Conservation (phyloP, 1,140 invertebrate species). For the Pachypeltis micranthus region DNA sequence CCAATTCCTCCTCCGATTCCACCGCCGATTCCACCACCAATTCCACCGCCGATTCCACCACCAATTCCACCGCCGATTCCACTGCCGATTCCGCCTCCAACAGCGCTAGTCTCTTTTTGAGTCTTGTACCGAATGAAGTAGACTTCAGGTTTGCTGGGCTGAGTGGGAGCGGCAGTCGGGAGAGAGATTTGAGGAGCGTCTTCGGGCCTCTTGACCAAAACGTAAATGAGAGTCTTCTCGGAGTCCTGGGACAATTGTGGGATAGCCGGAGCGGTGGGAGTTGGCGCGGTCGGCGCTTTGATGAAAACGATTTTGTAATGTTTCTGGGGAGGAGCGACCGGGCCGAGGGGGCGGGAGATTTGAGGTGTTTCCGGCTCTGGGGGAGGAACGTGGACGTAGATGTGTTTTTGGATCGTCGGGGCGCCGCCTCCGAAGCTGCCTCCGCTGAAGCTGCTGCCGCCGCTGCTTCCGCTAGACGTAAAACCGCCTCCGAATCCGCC, state of each 20-base stretch:
- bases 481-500: constrained; percentile 28
- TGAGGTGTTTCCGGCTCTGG: constrained; percentile 50
- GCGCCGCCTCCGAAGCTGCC: constrained; percentile 32
- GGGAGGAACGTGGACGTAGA: constrained; percentile 68
- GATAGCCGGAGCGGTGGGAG: constrained; percentile 56
- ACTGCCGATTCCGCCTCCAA: constrained; percentile 31
- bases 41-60: constrained; percentile 29
- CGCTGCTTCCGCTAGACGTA: constrained; percentile 25
- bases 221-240: constrained; percentile 82
- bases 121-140: constrained; percentile 81
- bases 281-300: constrained; percentile 67
- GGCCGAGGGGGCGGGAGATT: constrained; percentile 43
- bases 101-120: constrained; percentile 44
- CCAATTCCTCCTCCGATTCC: constrained; percentile 31
- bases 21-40: constrained; percentile 32
- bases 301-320: constrained; percentile 85
- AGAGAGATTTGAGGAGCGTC: constrained; percentile 63
- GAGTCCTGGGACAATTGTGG: constrained; percentile 61
- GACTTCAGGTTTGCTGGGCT: constrained; percentile 72
- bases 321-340: constrained; percentile 54
- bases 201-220: constrained; percentile 73
- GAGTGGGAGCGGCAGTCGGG: constrained; percentile 58
- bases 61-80: constrained; percentile 34
- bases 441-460: constrained; percentile 33
- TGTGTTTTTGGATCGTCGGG: constrained; percentile 58